Conservation (phyloP, 1,140 invertebrate species). For the Arctopsyche grandis region DNA sequence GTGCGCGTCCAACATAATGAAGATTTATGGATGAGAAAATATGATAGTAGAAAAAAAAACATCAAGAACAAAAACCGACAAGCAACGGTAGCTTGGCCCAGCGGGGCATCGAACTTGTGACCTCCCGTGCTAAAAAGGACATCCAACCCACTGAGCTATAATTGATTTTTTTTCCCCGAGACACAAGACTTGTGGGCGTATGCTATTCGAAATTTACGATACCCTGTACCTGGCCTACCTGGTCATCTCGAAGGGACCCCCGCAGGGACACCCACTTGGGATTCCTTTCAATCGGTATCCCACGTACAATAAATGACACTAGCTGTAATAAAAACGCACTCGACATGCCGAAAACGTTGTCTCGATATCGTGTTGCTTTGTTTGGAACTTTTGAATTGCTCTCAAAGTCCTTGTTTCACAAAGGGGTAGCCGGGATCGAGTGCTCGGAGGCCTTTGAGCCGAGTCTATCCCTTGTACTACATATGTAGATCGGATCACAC, state of each 20-base stretch:
- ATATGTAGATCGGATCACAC: no score
- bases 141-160: background rate
- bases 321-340: background rate
- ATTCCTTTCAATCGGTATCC: no score
- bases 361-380: no score
- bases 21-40: background rate
- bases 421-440: no score
- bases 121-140: slow-evolving; percentile 32
- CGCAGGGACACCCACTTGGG: background rate
- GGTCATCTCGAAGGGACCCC: background rate
- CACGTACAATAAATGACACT: background rate
- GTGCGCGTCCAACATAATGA: background rate
- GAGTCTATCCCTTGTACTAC: no score
- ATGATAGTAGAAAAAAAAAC: background rate
- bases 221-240: background rate
- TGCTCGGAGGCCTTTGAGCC: no score
- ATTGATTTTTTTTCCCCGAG: slow-evolving; percentile 18
- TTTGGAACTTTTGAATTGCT: no score
- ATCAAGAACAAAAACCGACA: background rate
- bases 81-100: slow-evolving; percentile 13
- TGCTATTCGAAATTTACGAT: slow-evolving; percentile 7
- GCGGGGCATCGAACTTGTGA: slow-evolving; percentile 35
- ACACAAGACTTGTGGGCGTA: slow-evolving; percentile 11
- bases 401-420: no score
- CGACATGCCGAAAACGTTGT: background rate